A percentile compares a stretch with the other conserved stretches of the same genome.
Conservation (phyloP, 2,113 vertebrate species). For the Nipponia nippon region DNA sequence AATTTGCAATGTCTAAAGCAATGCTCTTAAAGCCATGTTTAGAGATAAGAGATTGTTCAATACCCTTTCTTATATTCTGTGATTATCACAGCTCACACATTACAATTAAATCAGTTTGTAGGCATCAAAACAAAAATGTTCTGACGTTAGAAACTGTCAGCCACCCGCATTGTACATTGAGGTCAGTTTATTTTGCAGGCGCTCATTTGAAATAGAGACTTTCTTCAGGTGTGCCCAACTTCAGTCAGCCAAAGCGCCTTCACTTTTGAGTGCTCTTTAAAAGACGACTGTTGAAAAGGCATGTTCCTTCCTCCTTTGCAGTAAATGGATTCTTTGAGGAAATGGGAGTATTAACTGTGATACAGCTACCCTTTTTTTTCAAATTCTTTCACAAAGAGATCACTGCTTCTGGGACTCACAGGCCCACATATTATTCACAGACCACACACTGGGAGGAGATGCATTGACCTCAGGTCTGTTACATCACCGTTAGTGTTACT, state of each 20-base stretch:
- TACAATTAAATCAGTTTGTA: background rate
- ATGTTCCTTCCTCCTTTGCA: background rate
- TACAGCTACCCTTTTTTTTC: constrained; percentile 26
- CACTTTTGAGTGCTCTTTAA: background rate
- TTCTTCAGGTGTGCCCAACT: background rate
- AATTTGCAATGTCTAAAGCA: background rate
- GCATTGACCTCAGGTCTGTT: constrained; percentile 59
- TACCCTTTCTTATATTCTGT: background rate
- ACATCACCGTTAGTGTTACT: constrained; percentile 41
- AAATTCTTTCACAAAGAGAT: constrained; percentile 57
- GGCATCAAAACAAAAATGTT: background rate
- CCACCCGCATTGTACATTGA: background rate
- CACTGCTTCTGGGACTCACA: constrained; percentile 40
- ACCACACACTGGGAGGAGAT: constrained; percentile 66
- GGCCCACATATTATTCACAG: constrained; percentile 51
- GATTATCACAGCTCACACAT: background rate
- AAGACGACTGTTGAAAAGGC: background rate
- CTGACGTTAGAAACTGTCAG: background rate
- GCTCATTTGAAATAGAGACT: background rate
- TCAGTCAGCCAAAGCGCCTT: background rate
- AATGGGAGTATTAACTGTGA: constrained; percentile 31
- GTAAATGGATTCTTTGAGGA: constrained; percentile 30
- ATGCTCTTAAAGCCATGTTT: background rate
- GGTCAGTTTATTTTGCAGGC: background rate
- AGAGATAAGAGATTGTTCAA: background rate